These are phyloP conservation scores for Polyodon spathula DNA, from an alignment of 2,113 vertebrate species.

Conservation along the genomic window DNA sequence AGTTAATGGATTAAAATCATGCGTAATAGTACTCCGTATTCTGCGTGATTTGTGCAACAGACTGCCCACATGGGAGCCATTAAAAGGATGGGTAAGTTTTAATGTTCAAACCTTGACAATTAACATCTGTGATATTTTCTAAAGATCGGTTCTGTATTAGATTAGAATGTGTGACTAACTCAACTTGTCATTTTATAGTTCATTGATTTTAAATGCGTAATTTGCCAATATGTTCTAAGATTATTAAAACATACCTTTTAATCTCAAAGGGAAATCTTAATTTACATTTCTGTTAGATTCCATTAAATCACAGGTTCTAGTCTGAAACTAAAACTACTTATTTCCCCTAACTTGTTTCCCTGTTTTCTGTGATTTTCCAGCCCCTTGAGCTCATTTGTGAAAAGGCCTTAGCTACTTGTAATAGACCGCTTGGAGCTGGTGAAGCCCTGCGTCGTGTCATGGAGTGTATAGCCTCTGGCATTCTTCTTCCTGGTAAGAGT, in stretches of 20 bases:
- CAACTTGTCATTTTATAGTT: no score
- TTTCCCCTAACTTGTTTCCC: no score
- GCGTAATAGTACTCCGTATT: slow-evolving; percentile 95
- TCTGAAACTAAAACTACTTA: no score
- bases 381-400: slow-evolving; percentile 97
- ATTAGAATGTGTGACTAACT: no score
- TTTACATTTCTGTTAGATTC: no score
- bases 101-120: not conserved
- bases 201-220: no score
- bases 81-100: slow-evolving; percentile 96
- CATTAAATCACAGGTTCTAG: no score
- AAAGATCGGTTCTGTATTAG: no score
- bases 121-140: not conserved
- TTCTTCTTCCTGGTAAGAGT: slow-evolving; percentile 83
- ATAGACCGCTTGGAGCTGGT: slow-evolving; percentile 90
- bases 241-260: no score
- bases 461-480: slow-evolving; percentile 95
- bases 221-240: no score
- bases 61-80: slow-evolving; percentile 87
- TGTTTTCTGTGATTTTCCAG: slow-evolving; percentile 62
- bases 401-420: slow-evolving; percentile 98
- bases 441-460: slow-evolving; percentile 94
- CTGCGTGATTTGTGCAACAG: slow-evolving; percentile 97
- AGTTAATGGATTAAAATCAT: slow-evolving; percentile 97
- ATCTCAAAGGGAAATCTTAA: no score